phyloP scores from a whole-genome alignment of 2,888 invertebrate species.

The Cartodere bifasciata region DNA sequence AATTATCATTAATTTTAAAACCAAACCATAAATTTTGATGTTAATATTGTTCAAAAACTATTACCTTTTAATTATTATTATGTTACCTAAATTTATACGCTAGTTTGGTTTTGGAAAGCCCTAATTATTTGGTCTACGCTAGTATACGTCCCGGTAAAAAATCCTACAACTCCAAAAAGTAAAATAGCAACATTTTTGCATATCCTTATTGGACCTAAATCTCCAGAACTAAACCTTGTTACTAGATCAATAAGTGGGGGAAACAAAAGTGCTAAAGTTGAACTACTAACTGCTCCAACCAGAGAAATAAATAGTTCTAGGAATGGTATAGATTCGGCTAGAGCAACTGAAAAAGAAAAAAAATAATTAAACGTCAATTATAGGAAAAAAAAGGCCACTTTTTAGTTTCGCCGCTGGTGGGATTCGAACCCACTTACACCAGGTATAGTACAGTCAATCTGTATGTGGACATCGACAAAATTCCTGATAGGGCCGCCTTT shows the following conservation, averaged over 20 bases:
- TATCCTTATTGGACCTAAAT: conserved; percentile 33
- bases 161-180: conserved; percentile 55
- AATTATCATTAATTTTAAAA: too few species aligned
- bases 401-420: too few species aligned
- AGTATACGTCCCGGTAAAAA: conserved; percentile 62
- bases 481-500: too few species aligned
- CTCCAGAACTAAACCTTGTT: conserved; percentile 47
- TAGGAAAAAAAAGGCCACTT: conserved; percentile 8
- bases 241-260: conserved; percentile 80
- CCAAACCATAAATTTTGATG: too few species aligned
- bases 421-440: too few species aligned
- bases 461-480: too few species aligned
- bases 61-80: too few species aligned
- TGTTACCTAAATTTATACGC: too few species aligned
- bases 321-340: conserved; percentile 79
- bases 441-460: too few species aligned
- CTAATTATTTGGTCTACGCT: conserved; percentile 50
- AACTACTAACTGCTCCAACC: conserved; percentile 83
- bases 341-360: conserved; percentile 47
- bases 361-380: conserved; percentile 5
- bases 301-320: conserved; percentile 79
- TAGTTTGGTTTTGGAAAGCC: conserved; percentile 32
- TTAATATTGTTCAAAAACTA: too few species aligned
- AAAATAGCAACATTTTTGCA: conserved; percentile 53
- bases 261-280: conserved; percentile 74